Percentiles rank a stretch among this genome's conserved stretches.
Evolutionary conservation across 1,140 invertebrate genomes (phyloP).

Genomic region (Thaumatotibia leucotreta): DNA sequence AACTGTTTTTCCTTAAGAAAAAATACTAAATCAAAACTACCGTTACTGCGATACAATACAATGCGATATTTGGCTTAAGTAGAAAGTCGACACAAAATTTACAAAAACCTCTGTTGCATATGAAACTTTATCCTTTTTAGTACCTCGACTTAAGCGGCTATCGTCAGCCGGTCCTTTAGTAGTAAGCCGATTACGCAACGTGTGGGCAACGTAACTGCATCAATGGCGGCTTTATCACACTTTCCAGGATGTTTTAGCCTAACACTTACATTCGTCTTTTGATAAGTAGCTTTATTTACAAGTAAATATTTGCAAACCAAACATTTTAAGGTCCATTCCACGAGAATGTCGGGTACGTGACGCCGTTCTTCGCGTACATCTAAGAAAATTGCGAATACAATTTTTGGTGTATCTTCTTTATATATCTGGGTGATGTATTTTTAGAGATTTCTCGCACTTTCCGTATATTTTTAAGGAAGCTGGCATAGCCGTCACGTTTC

Average conservation of each 20-base stretch:
- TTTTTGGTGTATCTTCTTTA: too few species aligned
- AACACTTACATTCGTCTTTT: background rate
- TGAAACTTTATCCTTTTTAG: constrained; percentile 49
- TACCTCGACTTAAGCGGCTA: constrained; percentile 40
- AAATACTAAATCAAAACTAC: too few species aligned
- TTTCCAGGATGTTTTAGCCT: background rate
- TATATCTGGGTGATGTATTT: too few species aligned
- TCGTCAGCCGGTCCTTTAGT: constrained; percentile 58
- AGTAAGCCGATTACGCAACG: constrained; percentile 64
- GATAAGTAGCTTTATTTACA: constrained; percentile 15
- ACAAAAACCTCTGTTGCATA: constrained; percentile 46
- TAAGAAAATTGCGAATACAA: too few species aligned
- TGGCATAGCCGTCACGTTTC: too few species aligned
- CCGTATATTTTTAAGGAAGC: too few species aligned
- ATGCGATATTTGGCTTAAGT: constrained; percentile 10
- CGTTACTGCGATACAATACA: background rate
- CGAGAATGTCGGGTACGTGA: too few species aligned
- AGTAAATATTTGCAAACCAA: too few species aligned
- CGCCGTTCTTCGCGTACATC: too few species aligned
- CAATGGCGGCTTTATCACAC: constrained; percentile 17
- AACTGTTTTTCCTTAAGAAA: too few species aligned
- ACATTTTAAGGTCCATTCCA: too few species aligned
- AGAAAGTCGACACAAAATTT: constrained; percentile 56
- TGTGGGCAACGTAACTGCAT: constrained; percentile 37
- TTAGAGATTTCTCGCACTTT: too few species aligned